Percentiles rank a stretch among this genome's conserved stretches.
These are phyloP conservation scores for Sylvilagus bachmani DNA, from an alignment of 2,113 vertebrate species.

Conservation along the genomic window DNA sequence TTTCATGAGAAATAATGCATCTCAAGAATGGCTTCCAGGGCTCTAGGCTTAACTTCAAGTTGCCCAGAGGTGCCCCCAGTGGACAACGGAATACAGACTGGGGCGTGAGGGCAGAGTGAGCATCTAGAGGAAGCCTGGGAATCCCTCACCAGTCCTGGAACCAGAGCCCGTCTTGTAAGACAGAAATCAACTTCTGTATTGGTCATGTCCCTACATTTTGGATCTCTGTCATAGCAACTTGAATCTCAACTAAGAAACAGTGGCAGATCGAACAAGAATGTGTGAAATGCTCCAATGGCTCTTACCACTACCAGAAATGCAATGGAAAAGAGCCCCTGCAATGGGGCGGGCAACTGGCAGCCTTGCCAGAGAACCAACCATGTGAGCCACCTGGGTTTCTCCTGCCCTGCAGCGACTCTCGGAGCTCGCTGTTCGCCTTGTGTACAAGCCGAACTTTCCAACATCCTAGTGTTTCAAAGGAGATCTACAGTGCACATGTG, in stretches of 20 bases:
- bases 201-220: not conserved
- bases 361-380: not conserved
- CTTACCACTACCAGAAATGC: not conserved
- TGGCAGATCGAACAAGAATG: not conserved
- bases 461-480: not conserved
- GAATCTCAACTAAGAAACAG: not conserved
- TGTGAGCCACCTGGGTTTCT: not conserved
- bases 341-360: not conserved
- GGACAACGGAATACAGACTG: too few relatives aligned
- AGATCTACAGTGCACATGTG: not conserved
- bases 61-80: too few relatives aligned
- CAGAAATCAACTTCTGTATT: not conserved
- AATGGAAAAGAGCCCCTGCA: not conserved
- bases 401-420: not conserved
- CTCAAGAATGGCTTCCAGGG: too few relatives aligned
- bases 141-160: not conserved
- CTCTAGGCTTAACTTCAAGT: too few relatives aligned
- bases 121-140: not conserved
- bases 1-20: too few relatives aligned
- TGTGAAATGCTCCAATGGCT: not conserved
- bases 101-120: not conserved
- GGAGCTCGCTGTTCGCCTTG: not conserved
- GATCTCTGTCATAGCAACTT: not conserved
- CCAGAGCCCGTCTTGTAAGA: not conserved
- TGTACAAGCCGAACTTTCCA: not conserved